Percentiles rank a stretch among this genome's conserved stretches.
These are phyloP conservation scores for Campoletis sonorensis DNA, from an alignment of 1,140 invertebrate genomes.

Conservation along the genomic window DNA sequence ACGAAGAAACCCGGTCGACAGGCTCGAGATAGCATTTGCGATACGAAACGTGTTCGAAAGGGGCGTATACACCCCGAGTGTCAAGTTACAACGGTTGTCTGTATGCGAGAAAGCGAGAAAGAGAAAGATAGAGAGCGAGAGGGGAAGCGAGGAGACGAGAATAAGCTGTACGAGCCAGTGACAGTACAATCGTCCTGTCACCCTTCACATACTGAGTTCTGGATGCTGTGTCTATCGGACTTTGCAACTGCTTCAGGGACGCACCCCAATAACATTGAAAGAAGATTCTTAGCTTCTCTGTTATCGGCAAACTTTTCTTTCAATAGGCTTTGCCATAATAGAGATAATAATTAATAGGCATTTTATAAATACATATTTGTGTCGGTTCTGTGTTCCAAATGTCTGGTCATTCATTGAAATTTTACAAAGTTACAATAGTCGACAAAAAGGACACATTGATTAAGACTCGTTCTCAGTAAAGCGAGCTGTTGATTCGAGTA, in stretches of 20 bases:
- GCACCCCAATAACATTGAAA: background rate
- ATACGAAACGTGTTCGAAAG: slow-evolving; percentile 64
- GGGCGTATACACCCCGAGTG: slow-evolving; percentile 70
- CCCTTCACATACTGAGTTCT: slow-evolving; percentile 49
- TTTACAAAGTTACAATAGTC: too few species aligned
- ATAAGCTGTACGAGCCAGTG: slow-evolving; percentile 54
- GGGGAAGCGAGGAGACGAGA: background rate
- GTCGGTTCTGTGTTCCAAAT: too few species aligned
- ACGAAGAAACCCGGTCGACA: slow-evolving; percentile 58
- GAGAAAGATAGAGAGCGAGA: background rate
- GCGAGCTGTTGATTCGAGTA: too few species aligned
- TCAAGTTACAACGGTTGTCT: slow-evolving; percentile 66
- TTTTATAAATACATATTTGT: too few species aligned
- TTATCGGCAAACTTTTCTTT: background rate
- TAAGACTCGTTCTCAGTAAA: too few species aligned
- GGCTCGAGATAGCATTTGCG: slow-evolving; percentile 58
- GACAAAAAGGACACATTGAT: too few species aligned
- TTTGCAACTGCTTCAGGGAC: slow-evolving; percentile 12
- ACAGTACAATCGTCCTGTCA: slow-evolving; percentile 65
- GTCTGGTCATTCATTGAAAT: too few species aligned
- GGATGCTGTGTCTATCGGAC: slow-evolving; percentile 40
- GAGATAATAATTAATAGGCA: too few species aligned
- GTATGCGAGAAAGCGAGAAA: background rate
- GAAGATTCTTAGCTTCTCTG: background rate
- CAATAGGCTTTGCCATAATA: background rate